A percentile compares a stretch with the other conserved stretches of the same genome.
Conservation (phyloP, 37 sponge, comb jelly and placozoan species). For the Axinella damicornis region DNA sequence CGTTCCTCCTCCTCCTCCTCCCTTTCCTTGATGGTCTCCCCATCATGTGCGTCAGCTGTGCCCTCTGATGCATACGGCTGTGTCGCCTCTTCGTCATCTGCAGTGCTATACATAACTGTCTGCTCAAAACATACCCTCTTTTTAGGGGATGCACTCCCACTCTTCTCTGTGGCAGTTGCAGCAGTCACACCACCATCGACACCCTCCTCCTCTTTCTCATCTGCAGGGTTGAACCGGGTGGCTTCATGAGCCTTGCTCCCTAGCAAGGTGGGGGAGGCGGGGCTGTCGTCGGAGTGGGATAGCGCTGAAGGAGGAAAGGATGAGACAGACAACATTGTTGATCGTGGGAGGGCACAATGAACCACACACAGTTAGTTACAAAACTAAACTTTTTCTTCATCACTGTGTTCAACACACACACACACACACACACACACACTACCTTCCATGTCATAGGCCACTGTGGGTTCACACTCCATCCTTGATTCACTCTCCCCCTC, state of each 20-base stretch:
- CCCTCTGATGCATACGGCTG: neutral
- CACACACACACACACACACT: neutral
- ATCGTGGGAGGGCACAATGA: too few relatives aligned
- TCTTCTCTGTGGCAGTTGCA: neutral
- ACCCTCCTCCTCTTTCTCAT: slow-evolving; percentile 8
- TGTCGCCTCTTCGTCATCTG: neutral
- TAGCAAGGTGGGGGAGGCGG: too few relatives aligned
- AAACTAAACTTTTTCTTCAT: too few relatives aligned
- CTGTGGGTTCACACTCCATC: slow-evolving; percentile 33
- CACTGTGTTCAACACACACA: neutral
- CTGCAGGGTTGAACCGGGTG: too few relatives aligned
- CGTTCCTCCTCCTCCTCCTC: neutral
- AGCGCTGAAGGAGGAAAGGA: too few relatives aligned
- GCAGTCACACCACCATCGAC: neutral
- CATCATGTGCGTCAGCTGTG: neutral
- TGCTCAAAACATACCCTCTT: slow-evolving; percentile 19
- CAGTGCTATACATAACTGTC: slow-evolving; percentile 14
- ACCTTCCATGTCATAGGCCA: slow-evolving; percentile 27
- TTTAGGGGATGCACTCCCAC: neutral
- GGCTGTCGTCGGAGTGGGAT: too few relatives aligned
- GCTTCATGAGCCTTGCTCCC: too few relatives aligned
- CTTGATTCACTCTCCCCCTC: neutral
- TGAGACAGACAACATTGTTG: too few relatives aligned
- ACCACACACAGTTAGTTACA: too few relatives aligned
- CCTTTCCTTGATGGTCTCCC: neutral